Conservation (phyloP, 2,888 invertebrate species). For the Autographa pulchrina region DNA sequence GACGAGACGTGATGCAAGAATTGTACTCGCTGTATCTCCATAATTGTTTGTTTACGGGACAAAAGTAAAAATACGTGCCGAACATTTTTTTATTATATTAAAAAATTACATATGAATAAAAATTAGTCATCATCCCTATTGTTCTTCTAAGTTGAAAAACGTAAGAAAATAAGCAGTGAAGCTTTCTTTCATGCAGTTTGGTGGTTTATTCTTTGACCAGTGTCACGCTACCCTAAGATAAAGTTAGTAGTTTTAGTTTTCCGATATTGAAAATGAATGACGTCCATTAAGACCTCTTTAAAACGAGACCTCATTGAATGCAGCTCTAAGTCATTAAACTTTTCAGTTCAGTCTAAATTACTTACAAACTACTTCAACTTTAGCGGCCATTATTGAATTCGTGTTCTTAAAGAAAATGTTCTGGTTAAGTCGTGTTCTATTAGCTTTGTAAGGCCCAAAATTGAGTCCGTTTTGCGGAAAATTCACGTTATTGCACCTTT, state of each 20-base stretch:
- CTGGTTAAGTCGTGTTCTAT: neutral
- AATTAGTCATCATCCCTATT: too few relatives aligned
- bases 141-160: too few relatives aligned
- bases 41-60: too few relatives aligned
- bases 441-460: neutral
- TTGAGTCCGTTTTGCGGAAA: too few relatives aligned
- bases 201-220: neutral
- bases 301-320: neutral
- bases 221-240: neutral
- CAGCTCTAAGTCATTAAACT: slow-evolving; percentile 1
- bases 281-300: neutral
- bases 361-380: slow-evolving; percentile 3
- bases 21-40: too few relatives aligned
- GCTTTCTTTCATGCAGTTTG: too few relatives aligned
- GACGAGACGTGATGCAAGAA: too few relatives aligned
- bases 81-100: too few relatives aligned
- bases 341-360: slow-evolving; percentile 5
- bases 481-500: too few relatives aligned
- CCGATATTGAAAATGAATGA: neutral
- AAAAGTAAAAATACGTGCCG: too few relatives aligned
- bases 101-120: too few relatives aligned
- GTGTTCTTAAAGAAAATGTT: neutral
- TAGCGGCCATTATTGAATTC: neutral
- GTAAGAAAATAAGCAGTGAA: too few relatives aligned
- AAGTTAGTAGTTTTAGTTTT: neutral